These are phyloP conservation scores for Caranx ignobilis DNA, from an alignment of 2,113 vertebrate species.

Conservation along the genomic window DNA sequence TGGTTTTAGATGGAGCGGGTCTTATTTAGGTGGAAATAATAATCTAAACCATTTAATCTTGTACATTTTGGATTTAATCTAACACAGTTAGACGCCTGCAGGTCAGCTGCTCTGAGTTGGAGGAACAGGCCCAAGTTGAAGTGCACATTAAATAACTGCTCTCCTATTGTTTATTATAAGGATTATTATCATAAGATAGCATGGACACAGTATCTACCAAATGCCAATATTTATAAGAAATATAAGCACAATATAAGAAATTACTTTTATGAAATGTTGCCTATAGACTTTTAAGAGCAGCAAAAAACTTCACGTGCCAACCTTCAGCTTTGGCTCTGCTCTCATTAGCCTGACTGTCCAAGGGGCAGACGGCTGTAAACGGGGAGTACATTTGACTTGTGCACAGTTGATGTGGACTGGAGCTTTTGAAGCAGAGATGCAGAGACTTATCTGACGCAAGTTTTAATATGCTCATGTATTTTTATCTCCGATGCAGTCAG, in stretches of 20 bases:
- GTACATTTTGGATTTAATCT: background rate
- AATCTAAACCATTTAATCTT: background rate
- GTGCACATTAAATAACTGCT: background rate
- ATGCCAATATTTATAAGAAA: background rate
- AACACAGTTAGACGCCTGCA: background rate
- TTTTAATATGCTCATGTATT: background rate
- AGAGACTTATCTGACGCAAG: background rate
- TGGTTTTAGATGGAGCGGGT: background rate
- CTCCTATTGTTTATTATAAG: background rate
- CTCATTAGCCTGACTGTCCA: background rate
- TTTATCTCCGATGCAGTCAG: background rate
- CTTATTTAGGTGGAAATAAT: background rate
- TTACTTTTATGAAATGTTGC: too few relatives aligned
- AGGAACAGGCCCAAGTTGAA: slow-evolving; percentile 55
- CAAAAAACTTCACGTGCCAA: background rate
- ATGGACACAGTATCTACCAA: too few relatives aligned
- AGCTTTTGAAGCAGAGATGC: background rate
- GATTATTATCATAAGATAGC: background rate
- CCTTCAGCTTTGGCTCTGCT: background rate
- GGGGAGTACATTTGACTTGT: background rate
- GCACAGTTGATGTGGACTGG: background rate
- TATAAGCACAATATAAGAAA: background rate
- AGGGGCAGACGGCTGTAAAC: background rate
- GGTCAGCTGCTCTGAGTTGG: background rate
- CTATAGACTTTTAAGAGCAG: too few relatives aligned